Percentiles rank a stretch among this genome's conserved stretches.
phyloP scores from a whole-genome alignment of 2,888 invertebrate genomes.

The Mythimna pallens region DNA sequence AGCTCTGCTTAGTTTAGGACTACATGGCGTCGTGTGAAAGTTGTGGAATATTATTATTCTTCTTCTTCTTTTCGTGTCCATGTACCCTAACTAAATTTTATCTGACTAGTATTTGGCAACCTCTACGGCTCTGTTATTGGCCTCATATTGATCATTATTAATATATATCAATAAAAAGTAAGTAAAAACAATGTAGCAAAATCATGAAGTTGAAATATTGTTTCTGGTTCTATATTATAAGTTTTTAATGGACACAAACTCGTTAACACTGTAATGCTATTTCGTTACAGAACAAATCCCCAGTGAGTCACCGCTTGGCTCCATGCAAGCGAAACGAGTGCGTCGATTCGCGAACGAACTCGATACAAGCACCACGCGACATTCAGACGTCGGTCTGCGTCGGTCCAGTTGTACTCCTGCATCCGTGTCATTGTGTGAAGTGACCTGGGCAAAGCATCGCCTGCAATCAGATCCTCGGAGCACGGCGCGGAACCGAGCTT shows the following conservation, averaged over 20 bases:
- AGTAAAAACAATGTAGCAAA: background rate
- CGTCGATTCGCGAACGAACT: conserved; percentile 63
- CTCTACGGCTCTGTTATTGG: no score
- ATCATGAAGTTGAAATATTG: conserved; percentile 4
- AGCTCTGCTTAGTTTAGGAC: no score
- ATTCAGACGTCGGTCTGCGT: conserved; percentile 43
- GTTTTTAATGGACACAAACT: conserved; percentile 24
- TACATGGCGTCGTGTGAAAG: no score
- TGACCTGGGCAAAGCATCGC: conserved; percentile 72
- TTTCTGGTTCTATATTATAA: conserved; percentile 4
- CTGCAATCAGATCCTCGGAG: conserved; percentile 80
- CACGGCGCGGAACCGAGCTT: conserved; percentile 74
- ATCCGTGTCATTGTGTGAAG: conserved; percentile 77
- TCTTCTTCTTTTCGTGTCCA: no score
- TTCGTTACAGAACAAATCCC: conserved; percentile 45
- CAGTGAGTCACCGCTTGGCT: conserved; percentile 70
- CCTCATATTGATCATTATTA: no score
- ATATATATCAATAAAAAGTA: no score
- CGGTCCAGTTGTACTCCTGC: conserved; percentile 69
- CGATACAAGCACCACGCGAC: conserved; percentile 55
- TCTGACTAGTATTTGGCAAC: no score
- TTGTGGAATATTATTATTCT: no score
- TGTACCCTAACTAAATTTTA: no score
- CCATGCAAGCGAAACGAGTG: conserved; percentile 71
- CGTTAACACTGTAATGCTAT: conserved; percentile 31